A percentile compares a stretch with the other conserved stretches of the same genome.
Evolutionary conservation across 2,888 invertebrate species (phyloP).

Genomic region (Tridacna crocea): DNA sequence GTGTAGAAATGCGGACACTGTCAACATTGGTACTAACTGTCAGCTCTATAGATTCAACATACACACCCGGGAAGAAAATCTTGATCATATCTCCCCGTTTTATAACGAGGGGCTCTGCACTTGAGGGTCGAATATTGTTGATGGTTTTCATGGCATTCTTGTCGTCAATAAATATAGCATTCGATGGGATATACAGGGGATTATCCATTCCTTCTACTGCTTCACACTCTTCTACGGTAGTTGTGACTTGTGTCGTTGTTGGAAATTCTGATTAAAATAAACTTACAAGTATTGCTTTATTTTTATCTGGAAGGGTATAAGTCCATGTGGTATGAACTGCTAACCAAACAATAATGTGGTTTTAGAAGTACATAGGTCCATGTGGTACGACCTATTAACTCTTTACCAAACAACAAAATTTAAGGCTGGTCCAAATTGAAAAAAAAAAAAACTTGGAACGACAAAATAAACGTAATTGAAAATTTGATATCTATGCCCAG

Average conservation of each 20-base stretch:
- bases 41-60: slow-evolving; percentile 36
- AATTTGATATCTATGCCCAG: no score
- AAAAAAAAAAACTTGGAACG: no score
- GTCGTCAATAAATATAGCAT: slow-evolving; percentile 48
- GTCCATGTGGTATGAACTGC: no score
- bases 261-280: not conserved
- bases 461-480: no score
- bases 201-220: slow-evolving; percentile 42
- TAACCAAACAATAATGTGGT: no score
- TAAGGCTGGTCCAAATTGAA: no score
- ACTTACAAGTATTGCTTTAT: not conserved
- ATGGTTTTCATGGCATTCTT: slow-evolving; percentile 43
- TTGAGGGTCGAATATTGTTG: slow-evolving; percentile 41
- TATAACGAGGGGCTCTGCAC: slow-evolving; percentile 33
- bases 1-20: slow-evolving; percentile 31
- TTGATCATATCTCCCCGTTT: slow-evolving; percentile 39
- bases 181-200: slow-evolving; percentile 34
- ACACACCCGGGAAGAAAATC: slow-evolving; percentile 43
- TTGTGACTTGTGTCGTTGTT: slow-evolving; percentile 12
- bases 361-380: not conserved
- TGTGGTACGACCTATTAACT: no score
- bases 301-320: not conserved
- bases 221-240: slow-evolving; percentile 31
- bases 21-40: slow-evolving; percentile 35
- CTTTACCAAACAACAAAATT: no score